phyloP scores from a whole-genome alignment of 2,113 vertebrate genomes.

The Prochilodus magdalenae region DNA sequence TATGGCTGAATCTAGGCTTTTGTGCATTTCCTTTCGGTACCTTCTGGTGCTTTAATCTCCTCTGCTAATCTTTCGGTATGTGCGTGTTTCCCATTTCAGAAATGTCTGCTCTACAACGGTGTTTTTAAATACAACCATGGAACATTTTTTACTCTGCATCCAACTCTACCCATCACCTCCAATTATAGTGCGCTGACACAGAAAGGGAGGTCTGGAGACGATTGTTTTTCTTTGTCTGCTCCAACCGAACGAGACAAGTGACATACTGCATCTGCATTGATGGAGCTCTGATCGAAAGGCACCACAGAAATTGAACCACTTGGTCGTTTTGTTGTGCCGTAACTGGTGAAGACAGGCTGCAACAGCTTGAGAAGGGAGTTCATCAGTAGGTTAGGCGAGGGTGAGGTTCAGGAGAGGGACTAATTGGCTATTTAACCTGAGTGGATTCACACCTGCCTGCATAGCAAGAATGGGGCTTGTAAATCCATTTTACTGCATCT shows the following conservation, averaged over 20 bases:
- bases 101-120: neutral
- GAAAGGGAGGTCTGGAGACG: conserved; percentile 20
- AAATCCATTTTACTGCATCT: conserved; percentile 58
- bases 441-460: conserved; percentile 59
- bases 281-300: neutral
- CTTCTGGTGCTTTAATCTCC: neutral
- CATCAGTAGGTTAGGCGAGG: conserved; percentile 38
- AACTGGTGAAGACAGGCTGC: neutral
- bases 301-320: neutral
- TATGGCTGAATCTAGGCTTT: neutral
- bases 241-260: neutral
- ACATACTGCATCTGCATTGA: neutral
- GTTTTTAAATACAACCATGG: conserved; percentile 21
- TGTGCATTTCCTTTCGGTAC: neutral
- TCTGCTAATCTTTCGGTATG: neutral
- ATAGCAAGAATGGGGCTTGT: conserved; percentile 55
- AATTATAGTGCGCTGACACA: conserved; percentile 24
- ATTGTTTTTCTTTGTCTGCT: conserved; percentile 27
- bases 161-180: conserved; percentile 56
- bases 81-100: conserved; percentile 6
- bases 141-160: conserved; percentile 33
- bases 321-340: neutral
- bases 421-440: conserved; percentile 64
- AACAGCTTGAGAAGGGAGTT: conserved; percentile 11
- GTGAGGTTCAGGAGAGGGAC: conserved; percentile 53